Evolutionary conservation across 2,797 vertebrate species (phyloP), one percentile per base, ranked within the genome.

Genomic region (Coregonus ussuriensis): DNA sequence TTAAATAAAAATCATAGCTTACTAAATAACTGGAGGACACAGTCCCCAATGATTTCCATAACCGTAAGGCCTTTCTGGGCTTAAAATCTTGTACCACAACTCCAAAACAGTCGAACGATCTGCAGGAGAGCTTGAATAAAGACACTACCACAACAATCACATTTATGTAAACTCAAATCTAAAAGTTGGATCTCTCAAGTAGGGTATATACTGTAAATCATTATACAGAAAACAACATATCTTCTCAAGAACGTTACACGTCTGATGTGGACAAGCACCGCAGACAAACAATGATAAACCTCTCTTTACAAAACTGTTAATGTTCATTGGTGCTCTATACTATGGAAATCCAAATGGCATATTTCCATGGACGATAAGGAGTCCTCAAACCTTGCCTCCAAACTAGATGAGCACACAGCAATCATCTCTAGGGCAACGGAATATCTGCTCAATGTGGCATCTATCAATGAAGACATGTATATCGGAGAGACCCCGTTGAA

Each of bases 1-100:
- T 47, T 47, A 47, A 9, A 93, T 89, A 91, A 93, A 91, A 94
- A 94, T 95, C 93, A 93, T 92, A 94, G 90, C 90, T 94, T 91
- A 87, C 82, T 90, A 92, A 47, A 13, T 47, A 47, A 47, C 41
- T 47, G 41, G 41, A 47, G 77, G 88, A 62, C n/a, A 62, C 59
- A 59, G n/a, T 25, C 59, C 5, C n/a, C n/a, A 62, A 62, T 25
- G 59, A 62, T 62, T 59, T 6, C 59, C 59, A 62, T 21, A 62
- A 21, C 21, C 59, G 15, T 47, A 47, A 47, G 11, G 41, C 41
- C 41, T 47, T 47, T 47, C 9, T 47, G 41, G 41, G 9, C 41
- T 47, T 47, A 13, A 47, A 47, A 47, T 47, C 41, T 47, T 13
- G 41, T 47, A 47, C 9, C 41, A 47, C 41, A 47, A 47, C 41